Base-by-base conservation (phyloP, 2,797 vertebrate genomes). In the Coilia nasus region DNA sequence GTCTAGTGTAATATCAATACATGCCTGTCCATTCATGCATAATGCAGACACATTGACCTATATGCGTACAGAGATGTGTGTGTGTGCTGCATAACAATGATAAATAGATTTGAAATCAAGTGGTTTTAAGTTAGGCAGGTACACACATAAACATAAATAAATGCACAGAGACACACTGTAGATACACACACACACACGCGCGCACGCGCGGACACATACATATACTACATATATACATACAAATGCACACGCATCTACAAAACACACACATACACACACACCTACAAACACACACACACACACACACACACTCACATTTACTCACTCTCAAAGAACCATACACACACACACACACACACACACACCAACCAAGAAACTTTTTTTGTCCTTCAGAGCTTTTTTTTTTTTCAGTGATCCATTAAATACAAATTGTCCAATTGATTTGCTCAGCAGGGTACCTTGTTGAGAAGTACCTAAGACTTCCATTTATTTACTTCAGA, bases 351-450 rank as follows among this genome's bases (percentile, higher is more conserved):
- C 67, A 6, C 64, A 35, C 64, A 31, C 28, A 35, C 50, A 54
- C 50, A 54, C 50, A 54, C 50, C 31, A 7, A 11, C 23, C 25
- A n/a, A 64, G 17, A 59, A 59, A 59, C 56, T 31, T 31, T 14
- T 31, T 31, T 31, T 25, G 25, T 71, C 28, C 14, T 25, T 71
- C 25, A 31, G 64, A 12, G 28, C 64, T 71, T 31, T 71, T 25
- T 35, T 71, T 71, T 31, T 71, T 25, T 35, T 71, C 64, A 71
- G 64, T 35, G 64, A 15, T 71, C 64, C 28, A 71, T 71, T 71
- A 71, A 71, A 71, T 35, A 31, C 64, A 71, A 71, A 25, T 31
- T 71, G 64, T 31, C 64, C 64, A 71, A 71, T 71, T 71, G 64
- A 71, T 71, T 71, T 31, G 28, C 64, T 28, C 23, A 25, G 62